Conservation (phyloP, 1,140 invertebrate genomes). For the Saccostrea glomerata region DNA sequence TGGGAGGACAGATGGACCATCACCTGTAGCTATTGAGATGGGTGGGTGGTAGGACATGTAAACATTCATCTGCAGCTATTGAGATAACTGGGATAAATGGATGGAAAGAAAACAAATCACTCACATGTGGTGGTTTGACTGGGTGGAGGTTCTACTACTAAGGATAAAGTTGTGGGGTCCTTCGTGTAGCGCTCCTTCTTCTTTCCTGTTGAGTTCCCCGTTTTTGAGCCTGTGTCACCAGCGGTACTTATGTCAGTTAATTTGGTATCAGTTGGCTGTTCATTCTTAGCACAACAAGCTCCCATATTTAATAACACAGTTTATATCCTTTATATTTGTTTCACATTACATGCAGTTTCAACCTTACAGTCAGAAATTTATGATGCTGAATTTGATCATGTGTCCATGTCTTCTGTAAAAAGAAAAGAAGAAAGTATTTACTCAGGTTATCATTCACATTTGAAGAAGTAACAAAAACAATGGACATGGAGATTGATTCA, state of each 20-base stretch:
- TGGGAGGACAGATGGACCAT: background rate
- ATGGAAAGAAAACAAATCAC: background rate
- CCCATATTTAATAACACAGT: constrained; percentile 15
- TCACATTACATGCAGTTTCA: background rate
- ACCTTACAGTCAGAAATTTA: background rate
- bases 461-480: no score
- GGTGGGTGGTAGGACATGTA: background rate
- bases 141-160: background rate
- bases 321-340: background rate
- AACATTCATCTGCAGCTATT: background rate
- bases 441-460: no score
- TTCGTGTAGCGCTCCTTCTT: constrained; percentile 48
- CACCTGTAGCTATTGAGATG: background rate
- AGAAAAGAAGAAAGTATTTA: background rate
- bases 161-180: constrained; percentile 35
- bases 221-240: background rate
- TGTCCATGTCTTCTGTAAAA: background rate
- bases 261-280: constrained; percentile 1
- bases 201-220: background rate
- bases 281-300: constrained; percentile 21
- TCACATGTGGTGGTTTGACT: background rate
- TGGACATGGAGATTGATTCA: no score
- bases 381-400: background rate
- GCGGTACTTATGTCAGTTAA: background rate
- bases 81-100: background rate